phyloP scores from a whole-genome alignment of 2,797 vertebrate species.

The Taeniopygia guttata region DNA sequence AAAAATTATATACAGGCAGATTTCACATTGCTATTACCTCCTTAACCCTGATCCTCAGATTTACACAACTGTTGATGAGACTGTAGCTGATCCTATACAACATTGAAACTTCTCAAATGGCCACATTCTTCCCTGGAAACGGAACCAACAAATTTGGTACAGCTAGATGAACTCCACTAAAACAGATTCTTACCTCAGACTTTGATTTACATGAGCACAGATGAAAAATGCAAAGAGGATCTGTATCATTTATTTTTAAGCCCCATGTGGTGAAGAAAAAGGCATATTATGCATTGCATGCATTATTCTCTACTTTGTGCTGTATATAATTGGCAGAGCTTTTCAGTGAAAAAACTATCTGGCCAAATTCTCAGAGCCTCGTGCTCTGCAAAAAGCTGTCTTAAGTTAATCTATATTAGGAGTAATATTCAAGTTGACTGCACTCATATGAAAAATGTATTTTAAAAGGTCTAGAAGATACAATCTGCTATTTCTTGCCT shows the following conservation, averaged over 20 bases:
- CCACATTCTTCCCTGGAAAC: neutral
- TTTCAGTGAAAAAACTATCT: neutral
- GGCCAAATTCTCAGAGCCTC: constrained; percentile 9
- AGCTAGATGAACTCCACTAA: neutral
- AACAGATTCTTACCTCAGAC: neutral
- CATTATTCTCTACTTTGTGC: neutral
- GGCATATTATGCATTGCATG: neutral
- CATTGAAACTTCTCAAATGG: neutral
- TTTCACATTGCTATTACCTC: neutral
- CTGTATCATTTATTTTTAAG: neutral
- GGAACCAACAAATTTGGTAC: neutral
- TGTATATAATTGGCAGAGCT: neutral
- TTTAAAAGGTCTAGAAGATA: constrained; percentile 27
- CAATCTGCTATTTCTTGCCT: constrained; percentile 28
- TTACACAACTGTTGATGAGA: neutral
- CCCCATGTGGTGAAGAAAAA: neutral
- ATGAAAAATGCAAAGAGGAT: neutral
- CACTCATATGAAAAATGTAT: neutral
- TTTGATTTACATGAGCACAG: neutral
- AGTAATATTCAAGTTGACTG: constrained; percentile 2
- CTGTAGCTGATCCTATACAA: neutral
- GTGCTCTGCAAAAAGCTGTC: constrained; percentile 9
- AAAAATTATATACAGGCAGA: neutral
- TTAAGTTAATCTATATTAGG: constrained; percentile 29
- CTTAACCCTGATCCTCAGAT: neutral